Base-by-base conservation (phyloP, 2,888 invertebrate genomes). In the Acronicta psi region DNA sequence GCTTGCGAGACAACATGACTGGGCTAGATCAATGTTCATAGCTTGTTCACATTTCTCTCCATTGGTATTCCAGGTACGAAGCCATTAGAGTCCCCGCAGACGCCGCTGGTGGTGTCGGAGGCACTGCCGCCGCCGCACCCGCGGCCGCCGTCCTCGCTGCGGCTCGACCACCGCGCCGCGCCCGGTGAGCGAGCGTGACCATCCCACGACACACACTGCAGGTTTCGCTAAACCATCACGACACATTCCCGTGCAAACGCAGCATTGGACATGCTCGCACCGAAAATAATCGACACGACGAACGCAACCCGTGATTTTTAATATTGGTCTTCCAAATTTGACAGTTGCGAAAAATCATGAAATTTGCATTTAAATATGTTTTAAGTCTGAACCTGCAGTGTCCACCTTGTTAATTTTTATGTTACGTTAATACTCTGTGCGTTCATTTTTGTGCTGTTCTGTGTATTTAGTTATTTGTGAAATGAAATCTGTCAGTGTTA, bases 81-180 rank as follows among this genome's bases (percentile, higher is more conserved):
- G 81, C 98, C 98, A 3, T 92, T 97, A 84, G 98, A 98, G 79
- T 97, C 97, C 45, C 98, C 98, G 16, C 97, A 97, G 89, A 97
- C 97, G 62, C 97, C 98, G 37, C 94, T 96, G 77, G 95, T 95
- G 65, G 95, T 95, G 67, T 91, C 92, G 44, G 94, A 93, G 72
- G 87, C 91, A 62, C 83, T 93, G 31, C 92, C 91, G 9, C 91
- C 93, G 34, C 90, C 92, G 52, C 93, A 93, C 81, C 94, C 93
- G 52, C 89, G 92, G 20, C 94, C 94, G 66, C 94, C 94, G 4
- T 93, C 93, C 4, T 94, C 94, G 38, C 92, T 94, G 55, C 91
- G 94, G 58, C 93, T 95, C 77, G 95, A 95, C 75, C 92, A 91
- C 79, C 94, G 94, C 79, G 94, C 90, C 85, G 95, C 91, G 93